phyloP scores from a whole-genome alignment of 2,113 vertebrate species.

The Heterotis niloticus region DNA sequence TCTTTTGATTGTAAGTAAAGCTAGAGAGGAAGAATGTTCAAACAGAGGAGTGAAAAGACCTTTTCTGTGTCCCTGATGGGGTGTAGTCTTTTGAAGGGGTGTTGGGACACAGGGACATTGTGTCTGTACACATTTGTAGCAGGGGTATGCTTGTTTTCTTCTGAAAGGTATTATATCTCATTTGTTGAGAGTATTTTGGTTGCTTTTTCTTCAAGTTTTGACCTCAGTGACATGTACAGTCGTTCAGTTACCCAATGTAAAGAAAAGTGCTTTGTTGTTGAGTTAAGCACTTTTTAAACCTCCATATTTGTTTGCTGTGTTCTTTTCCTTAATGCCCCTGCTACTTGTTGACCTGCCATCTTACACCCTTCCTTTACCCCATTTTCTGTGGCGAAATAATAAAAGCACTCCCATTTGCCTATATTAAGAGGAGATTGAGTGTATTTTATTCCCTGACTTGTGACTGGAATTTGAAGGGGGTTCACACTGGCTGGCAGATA shows the following conservation, averaged over 20 bases:
- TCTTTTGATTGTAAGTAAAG: neutral
- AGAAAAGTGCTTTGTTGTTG: too few relatives aligned
- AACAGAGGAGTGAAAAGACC: too few relatives aligned
- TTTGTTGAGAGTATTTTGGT: too few relatives aligned
- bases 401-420: neutral
- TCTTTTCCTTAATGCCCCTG: neutral
- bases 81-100: too few relatives aligned
- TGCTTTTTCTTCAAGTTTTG: too few relatives aligned
- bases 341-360: neutral
- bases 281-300: too few relatives aligned
- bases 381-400: neutral
- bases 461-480: constrained; percentile 8
- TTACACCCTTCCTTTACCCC: neutral
- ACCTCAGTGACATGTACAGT: too few relatives aligned
- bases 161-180: neutral
- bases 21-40: neutral
- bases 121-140: too few relatives aligned
- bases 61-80: too few relatives aligned
- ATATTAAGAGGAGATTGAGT: neutral
- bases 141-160: neutral
- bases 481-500: neutral
- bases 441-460: neutral
- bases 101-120: too few relatives aligned
- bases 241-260: too few relatives aligned
- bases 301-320: too few relatives aligned